phyloP scores from a whole-genome alignment of 2,888 invertebrate species.

The Lasioglossum leucozonium region DNA sequence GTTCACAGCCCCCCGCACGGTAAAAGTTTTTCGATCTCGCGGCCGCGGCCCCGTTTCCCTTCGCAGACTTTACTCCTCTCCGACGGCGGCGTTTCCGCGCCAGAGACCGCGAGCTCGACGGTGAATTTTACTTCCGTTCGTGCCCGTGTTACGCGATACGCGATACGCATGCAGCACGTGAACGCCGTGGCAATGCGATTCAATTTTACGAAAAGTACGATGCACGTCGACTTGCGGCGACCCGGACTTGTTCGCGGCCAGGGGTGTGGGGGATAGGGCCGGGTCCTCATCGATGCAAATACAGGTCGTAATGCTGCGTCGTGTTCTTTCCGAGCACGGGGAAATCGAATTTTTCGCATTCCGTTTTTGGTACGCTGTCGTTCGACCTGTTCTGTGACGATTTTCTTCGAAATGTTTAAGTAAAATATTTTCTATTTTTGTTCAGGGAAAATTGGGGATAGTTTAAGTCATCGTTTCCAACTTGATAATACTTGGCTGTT shows the following conservation, averaged over 20 bases:
- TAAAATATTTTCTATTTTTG: background rate
- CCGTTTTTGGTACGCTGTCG: background rate
- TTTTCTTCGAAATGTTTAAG: background rate
- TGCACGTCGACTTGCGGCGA: background rate
- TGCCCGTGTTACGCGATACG: slow-evolving; percentile 15
- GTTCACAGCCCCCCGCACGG: background rate
- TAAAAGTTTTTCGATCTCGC: slow-evolving; percentile 30
- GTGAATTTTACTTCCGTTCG: slow-evolving; percentile 6
- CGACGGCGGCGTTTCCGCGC: background rate
- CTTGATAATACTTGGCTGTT: background rate
- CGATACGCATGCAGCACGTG: slow-evolving; percentile 56
- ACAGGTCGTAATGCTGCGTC: slow-evolving; percentile 8
- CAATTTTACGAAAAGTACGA: slow-evolving; percentile 49
- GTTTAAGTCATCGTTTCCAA: background rate
- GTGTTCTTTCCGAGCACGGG: background rate
- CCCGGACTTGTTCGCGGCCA: background rate
- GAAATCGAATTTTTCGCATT: background rate
- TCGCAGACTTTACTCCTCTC: slow-evolving; percentile 11
- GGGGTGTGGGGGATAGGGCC: too few species aligned
- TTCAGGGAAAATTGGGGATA: background rate
- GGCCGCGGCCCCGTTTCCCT: slow-evolving; percentile 15
- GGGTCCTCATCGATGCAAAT: slow-evolving; percentile 52
- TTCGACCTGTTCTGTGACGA: background rate
- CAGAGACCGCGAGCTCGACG: slow-evolving; percentile 17
- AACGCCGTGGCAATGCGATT: slow-evolving; percentile 58